phyloP scores from a whole-genome alignment of 1,140 invertebrate species.

The Dicyema japonicum region DNA sequence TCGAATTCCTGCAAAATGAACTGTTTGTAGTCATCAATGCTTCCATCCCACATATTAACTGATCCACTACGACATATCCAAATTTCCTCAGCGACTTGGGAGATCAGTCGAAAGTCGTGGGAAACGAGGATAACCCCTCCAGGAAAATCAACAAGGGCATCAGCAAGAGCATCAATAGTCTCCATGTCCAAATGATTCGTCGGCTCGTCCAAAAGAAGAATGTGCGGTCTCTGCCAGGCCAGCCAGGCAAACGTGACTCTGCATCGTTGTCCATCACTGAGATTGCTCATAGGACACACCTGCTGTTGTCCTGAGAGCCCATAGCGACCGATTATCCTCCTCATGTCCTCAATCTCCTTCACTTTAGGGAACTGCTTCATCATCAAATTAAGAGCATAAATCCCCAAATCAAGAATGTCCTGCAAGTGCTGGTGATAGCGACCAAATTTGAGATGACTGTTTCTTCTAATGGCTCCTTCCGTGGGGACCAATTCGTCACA shows the following conservation, averaged over 20 bases:
- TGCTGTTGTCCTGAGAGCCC: slow-evolving; percentile 79
- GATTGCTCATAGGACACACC: slow-evolving; percentile 72
- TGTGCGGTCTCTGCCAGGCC: slow-evolving; percentile 65
- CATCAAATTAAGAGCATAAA: slow-evolving; percentile 89
- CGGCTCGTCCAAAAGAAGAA: slow-evolving; percentile 72
- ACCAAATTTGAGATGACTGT: slow-evolving; percentile 77
- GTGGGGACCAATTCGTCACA: slow-evolving; percentile 69
- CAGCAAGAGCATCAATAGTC: slow-evolving; percentile 81
- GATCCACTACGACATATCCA: slow-evolving; percentile 89
- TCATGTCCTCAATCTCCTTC: slow-evolving; percentile 89
- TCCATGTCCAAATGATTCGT: slow-evolving; percentile 98
- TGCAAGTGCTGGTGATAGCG: slow-evolving; percentile 80
- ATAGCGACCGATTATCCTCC: slow-evolving; percentile 87
- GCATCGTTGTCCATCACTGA: slow-evolving; percentile 87
- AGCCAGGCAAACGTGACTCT: slow-evolving; percentile 89
- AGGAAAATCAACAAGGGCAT: slow-evolving; percentile 82
- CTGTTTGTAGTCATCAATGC: slow-evolving; percentile 76
- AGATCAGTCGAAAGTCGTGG: slow-evolving; percentile 88
- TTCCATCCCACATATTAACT: slow-evolving; percentile 76
- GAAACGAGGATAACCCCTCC: slow-evolving; percentile 84
- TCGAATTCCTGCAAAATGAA: slow-evolving; percentile 46
- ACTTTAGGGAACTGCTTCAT: slow-evolving; percentile 76
- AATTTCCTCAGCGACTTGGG: slow-evolving; percentile 89
- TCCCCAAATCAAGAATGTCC: slow-evolving; percentile 63
- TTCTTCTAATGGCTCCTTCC: slow-evolving; percentile 78